Percentiles rank a stretch among this genome's conserved stretches.
These are phyloP conservation scores for Drosophila nasuta DNA, from an alignment of 1,140 invertebrate species.

Conservation along the genomic window DNA sequence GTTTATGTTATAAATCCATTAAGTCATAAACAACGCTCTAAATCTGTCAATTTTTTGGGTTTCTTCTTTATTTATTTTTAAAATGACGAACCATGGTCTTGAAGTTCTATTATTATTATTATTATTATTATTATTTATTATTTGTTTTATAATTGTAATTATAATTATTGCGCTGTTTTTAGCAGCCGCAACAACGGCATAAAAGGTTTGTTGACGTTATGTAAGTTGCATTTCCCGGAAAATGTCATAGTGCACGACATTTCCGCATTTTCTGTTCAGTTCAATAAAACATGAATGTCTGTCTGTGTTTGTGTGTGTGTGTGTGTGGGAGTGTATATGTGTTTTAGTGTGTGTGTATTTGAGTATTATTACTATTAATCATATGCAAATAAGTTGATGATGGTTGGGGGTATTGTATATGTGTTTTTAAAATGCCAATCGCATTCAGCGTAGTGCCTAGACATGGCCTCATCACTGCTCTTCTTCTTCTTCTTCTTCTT, in stretches of 20 bases:
- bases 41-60: slow-evolving; percentile 25
- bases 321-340: slow-evolving; percentile 13
- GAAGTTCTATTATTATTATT: slow-evolving; percentile 53
- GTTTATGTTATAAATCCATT: slow-evolving; percentile 59
- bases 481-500: not conserved
- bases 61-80: slow-evolving; percentile 35
- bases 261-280: slow-evolving; percentile 19
- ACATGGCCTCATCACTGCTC: slow-evolving; percentile 14
- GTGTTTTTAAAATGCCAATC: slow-evolving; percentile 75
- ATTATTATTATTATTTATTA: not conserved
- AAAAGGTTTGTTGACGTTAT: slow-evolving; percentile 20
- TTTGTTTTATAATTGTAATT: slow-evolving; percentile 36
- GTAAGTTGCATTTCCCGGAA: slow-evolving; percentile 11
- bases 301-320: slow-evolving; percentile 14
- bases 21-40: slow-evolving; percentile 64
- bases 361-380: slow-evolving; percentile 43
- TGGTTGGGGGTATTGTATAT: slow-evolving; percentile 44
- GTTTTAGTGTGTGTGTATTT: slow-evolving; percentile 18
- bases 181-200: slow-evolving; percentile 22
- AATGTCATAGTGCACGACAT: slow-evolving; percentile 2
- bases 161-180: slow-evolving; percentile 24
- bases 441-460: slow-evolving; percentile 49
- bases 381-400: slow-evolving; percentile 48
- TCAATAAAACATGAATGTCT: slow-evolving; percentile 45
- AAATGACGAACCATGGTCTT: slow-evolving; percentile 62